phyloP scores from a whole-genome alignment of 2,888 invertebrate genomes.

The Phalera bucephala region DNA sequence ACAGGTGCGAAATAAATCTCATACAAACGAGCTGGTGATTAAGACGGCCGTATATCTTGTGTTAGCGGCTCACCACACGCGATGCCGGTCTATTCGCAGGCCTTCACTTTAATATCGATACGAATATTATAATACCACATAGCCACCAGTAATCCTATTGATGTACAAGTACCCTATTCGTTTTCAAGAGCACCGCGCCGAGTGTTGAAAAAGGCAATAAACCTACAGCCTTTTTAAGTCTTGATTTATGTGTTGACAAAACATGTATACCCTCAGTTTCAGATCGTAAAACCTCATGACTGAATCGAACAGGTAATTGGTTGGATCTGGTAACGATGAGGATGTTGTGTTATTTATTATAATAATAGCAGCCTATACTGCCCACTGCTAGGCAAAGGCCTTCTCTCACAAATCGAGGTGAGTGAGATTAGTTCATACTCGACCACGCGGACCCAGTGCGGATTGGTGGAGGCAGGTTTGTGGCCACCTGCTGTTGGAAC shows the following conservation, averaged over 20 bases:
- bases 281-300: constrained; percentile 7
- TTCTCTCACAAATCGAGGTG: too few species aligned
- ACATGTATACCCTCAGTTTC: constrained; percentile 6
- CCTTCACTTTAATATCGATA: constrained; percentile 41
- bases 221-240: constrained; percentile 14
- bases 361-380: too few species aligned
- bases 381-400: too few species aligned
- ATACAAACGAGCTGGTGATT: constrained; percentile 69
- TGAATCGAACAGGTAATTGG: not conserved
- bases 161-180: constrained; percentile 16
- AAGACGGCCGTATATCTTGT: constrained; percentile 71
- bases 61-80: constrained; percentile 60
- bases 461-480: too few species aligned
- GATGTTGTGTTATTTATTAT: not conserved
- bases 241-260: constrained; percentile 25
- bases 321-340: not conserved
- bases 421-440: too few species aligned
- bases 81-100: constrained; percentile 51
- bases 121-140: constrained; percentile 28
- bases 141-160: constrained; percentile 25
- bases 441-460: too few species aligned
- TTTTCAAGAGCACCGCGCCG: constrained; percentile 12
- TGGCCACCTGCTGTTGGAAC: too few species aligned
- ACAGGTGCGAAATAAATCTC: constrained; percentile 77
- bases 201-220: constrained; percentile 18